A percentile compares a stretch with the other conserved stretches of the same genome.
These are phyloP conservation scores for Lasioglossum albipes DNA, from an alignment of 1,140 invertebrate species.

Conservation along the genomic window DNA sequence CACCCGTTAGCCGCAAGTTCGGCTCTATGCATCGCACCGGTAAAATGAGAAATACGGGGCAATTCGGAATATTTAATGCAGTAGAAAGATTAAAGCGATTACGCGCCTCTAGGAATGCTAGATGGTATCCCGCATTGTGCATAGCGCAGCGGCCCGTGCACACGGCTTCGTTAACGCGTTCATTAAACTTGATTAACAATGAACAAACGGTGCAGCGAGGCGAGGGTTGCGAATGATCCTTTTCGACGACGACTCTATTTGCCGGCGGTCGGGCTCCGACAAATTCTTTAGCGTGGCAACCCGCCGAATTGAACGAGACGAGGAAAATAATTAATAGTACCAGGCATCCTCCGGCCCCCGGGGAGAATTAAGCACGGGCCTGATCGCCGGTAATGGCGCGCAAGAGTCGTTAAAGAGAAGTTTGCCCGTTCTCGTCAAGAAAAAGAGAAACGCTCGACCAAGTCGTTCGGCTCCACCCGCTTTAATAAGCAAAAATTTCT, in stretches of 20 bases:
- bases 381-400: no score
- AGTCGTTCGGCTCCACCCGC: no score
- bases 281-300: no score
- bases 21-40: background rate
- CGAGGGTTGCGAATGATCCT: background rate
- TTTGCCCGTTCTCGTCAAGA: no score
- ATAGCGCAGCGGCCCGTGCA: background rate
- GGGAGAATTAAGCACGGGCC: no score
- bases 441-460: no score
- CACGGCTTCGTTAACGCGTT: conserved; percentile 33
- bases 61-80: conserved; percentile 37
- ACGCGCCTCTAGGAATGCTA: conserved; percentile 5
- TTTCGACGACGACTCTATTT: background rate
- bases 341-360: no score
- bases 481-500: no score
- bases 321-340: no score
- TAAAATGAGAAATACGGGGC: conserved; percentile 28
- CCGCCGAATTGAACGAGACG: no score
- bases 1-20: background rate
- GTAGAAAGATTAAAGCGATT: conserved; percentile 42
- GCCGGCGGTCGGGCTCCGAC: no score
- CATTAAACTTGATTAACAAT: conserved; percentile 31
- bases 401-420: no score
- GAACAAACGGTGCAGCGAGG: background rate
- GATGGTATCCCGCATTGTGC: conserved; percentile 21